These are phyloP conservation scores for Anguilla japonica DNA, from an alignment of 2,113 vertebrate species.

Conservation along the genomic window DNA sequence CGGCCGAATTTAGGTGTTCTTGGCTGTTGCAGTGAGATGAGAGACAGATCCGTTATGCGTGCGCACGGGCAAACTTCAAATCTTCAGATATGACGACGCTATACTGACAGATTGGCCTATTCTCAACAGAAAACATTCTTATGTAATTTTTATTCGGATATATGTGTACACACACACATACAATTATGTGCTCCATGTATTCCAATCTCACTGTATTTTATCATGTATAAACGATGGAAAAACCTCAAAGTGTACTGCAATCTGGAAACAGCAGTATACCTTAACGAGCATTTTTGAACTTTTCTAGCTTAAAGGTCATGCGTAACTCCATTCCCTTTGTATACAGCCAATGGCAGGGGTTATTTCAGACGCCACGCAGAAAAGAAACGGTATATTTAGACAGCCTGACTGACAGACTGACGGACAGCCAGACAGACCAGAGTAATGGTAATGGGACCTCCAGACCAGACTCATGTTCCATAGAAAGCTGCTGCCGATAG, in stretches of 20 bases:
- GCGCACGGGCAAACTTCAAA: no score
- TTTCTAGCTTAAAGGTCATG: neutral
- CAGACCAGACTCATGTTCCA: neutral
- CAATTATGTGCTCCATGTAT: no score
- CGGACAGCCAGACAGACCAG: neutral
- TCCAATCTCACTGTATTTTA: no score
- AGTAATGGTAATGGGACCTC: neutral
- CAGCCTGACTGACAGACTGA: neutral
- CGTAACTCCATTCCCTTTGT: neutral
- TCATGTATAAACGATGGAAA: no score
- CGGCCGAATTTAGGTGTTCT: neutral
- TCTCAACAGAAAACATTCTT: no score
- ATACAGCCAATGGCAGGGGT: neutral
- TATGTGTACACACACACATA: no score
- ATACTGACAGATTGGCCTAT: no score
- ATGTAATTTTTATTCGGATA: no score
- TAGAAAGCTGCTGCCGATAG: neutral
- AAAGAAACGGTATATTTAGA: neutral
- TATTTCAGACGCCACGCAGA: neutral
- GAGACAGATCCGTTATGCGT: neutral
- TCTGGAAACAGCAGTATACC: neutral
- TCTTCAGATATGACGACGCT: no score
- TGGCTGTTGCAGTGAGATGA: neutral
- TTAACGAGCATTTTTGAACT: neutral
- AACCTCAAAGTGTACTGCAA: no score